A percentile compares a stretch with the other conserved stretches of the same genome.
phyloP scores from a whole-genome alignment of 2,113 vertebrate species.

The Glaucomys volans region DNA sequence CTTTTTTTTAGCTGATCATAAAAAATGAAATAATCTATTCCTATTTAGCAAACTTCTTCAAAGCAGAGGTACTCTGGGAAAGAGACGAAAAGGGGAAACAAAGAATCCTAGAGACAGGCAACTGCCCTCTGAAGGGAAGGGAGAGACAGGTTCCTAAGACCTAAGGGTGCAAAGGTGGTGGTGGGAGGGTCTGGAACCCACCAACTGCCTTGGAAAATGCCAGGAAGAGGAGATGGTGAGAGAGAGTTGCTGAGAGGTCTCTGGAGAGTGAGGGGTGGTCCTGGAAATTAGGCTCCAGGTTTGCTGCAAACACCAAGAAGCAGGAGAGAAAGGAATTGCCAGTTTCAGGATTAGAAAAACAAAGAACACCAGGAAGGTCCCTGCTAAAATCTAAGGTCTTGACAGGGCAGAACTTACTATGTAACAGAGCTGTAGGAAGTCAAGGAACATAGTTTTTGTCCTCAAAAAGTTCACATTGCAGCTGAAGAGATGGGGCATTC shows the following conservation, averaged over 20 bases:
- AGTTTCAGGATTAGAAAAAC: not conserved
- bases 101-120: constrained; percentile 35
- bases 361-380: not conserved
- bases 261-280: not conserved
- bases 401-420: not conserved
- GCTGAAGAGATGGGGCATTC: not conserved
- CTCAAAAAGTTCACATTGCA: not conserved
- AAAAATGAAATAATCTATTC: constrained; percentile 75
- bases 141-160: not conserved
- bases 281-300: not conserved
- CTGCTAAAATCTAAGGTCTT: not conserved
- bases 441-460: not conserved
- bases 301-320: not conserved
- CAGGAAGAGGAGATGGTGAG: not conserved
- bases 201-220: not conserved
- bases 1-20: constrained; percentile 70
- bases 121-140: constrained; percentile 31
- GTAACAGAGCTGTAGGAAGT: not conserved
- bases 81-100: constrained; percentile 56
- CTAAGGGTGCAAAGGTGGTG: not conserved
- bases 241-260: rapidly evolving
- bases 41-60: constrained; percentile 73
- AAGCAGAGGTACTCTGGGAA: constrained; percentile 66
- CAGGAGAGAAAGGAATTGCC: not conserved
- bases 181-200: not conserved